phyloP scores from a whole-genome alignment of 2,113 vertebrate species.

The Cavia porcellus region DNA sequence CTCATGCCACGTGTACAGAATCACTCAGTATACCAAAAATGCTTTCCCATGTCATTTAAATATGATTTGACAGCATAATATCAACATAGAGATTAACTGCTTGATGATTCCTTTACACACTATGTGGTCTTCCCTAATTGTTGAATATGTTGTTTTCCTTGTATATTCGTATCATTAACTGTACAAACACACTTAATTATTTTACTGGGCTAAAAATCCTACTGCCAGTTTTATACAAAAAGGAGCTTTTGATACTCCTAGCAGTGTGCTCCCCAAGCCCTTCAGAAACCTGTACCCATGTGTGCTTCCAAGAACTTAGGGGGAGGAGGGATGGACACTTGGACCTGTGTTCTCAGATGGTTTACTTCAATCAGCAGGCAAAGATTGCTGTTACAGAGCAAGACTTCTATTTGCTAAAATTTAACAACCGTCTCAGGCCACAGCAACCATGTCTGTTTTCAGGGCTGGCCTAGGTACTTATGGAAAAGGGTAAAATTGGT shows the following conservation, averaged over 20 bases:
- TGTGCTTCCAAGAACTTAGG: background rate
- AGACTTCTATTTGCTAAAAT: background rate
- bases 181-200: background rate
- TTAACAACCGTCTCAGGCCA: background rate
- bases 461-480: background rate
- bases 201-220: background rate
- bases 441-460: accelerated
- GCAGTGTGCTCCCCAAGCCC: background rate
- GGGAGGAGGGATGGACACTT: background rate
- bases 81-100: background rate
- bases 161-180: background rate
- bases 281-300: background rate
- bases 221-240: background rate
- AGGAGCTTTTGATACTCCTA: background rate
- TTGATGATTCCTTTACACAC: background rate
- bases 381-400: background rate
- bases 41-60: background rate
- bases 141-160: background rate
- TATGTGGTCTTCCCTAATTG: background rate
- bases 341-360: background rate
- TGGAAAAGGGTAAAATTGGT: background rate
- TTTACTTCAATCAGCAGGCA: background rate
- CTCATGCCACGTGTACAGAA: background rate
- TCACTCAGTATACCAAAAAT: background rate
- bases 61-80: background rate